phyloP scores from a whole-genome alignment of 2,888 invertebrate species.

The Caenorhabditis sp. region DNA sequence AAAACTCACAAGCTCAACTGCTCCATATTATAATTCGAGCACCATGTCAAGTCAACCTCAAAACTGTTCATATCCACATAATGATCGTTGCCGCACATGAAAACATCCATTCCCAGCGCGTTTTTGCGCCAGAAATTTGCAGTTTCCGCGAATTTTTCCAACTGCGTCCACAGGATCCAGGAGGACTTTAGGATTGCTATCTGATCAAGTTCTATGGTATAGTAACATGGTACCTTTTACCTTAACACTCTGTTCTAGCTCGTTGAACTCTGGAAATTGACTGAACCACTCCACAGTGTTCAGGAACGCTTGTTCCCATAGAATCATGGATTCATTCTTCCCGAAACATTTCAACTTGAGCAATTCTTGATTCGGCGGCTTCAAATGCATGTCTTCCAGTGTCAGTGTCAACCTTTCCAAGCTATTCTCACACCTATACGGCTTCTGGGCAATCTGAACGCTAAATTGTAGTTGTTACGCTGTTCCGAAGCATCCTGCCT shows the following conservation, averaged over 20 bases:
- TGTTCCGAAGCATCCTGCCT: neutral
- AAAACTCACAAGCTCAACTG: conserved; percentile 34
- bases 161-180: conserved; percentile 27
- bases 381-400: conserved; percentile 27
- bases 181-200: conserved; percentile 30
- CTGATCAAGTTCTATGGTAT: neutral
- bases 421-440: conserved; percentile 19
- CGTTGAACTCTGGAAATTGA: conserved; percentile 31
- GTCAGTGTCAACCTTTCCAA: conserved; percentile 23
- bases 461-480: too few relatives aligned
- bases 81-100: conserved; percentile 18
- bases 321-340: conserved; percentile 21
- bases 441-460: conserved; percentile 4
- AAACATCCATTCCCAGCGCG: conserved; percentile 8
- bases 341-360: conserved; percentile 11
- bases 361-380: conserved; percentile 13
- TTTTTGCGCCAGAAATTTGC: conserved; percentile 18
- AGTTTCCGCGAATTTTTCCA: conserved; percentile 24
- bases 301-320: conserved; percentile 29
- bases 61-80: conserved; percentile 26
- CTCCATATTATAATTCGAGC: conserved; percentile 28
- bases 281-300: conserved; percentile 39
- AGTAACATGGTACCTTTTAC: neutral
- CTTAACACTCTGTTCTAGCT: conserved; percentile 3
- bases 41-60: conserved; percentile 35